Percentiles rank a stretch among this genome's conserved stretches.
phyloP scores from a whole-genome alignment of 2,888 invertebrate genomes.

The Sturmia bella region DNA sequence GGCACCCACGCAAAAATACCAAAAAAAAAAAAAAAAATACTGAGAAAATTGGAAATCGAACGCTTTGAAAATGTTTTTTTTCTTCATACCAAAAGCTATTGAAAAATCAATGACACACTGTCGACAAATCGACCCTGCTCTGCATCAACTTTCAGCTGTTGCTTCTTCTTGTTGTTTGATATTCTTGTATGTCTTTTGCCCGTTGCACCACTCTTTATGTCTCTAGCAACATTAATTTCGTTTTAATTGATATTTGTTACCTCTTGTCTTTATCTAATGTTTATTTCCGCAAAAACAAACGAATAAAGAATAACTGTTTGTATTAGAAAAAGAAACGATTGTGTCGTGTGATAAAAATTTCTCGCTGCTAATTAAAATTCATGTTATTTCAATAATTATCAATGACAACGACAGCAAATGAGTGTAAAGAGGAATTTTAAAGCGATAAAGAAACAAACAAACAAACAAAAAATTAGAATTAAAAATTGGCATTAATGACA shows the following conservation, averaged over 20 bases:
- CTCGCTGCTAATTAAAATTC: slow-evolving; percentile 59
- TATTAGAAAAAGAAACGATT: slow-evolving; percentile 5
- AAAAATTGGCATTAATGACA: slow-evolving; percentile 35
- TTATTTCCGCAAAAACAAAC: slow-evolving; percentile 1
- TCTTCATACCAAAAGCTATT: too few relatives aligned
- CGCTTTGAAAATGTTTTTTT: too few relatives aligned
- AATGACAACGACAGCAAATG: slow-evolving; percentile 26
- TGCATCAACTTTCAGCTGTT: too few relatives aligned
- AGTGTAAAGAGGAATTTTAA: background rate
- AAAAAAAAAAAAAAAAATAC: too few relatives aligned
- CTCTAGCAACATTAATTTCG: background rate
- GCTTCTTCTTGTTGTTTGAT: too few relatives aligned
- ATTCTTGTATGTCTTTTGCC: background rate
- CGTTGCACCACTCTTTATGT: background rate
- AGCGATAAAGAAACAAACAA: background rate
- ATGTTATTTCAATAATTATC: slow-evolving; percentile 56
- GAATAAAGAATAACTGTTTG: background rate
- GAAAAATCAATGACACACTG: too few relatives aligned
- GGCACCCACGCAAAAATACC: too few relatives aligned
- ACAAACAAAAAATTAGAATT: background rate
- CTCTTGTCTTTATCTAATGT: slow-evolving; percentile 42
- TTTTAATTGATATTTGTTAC: slow-evolving; percentile 45
- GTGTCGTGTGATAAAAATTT: slow-evolving; percentile 34
- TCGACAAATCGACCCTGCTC: too few relatives aligned
- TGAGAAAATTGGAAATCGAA: too few relatives aligned